Evolutionary conservation across 2,113 vertebrate genomes (phyloP).

Genomic region (Epinephelus cyanopodus): DNA sequence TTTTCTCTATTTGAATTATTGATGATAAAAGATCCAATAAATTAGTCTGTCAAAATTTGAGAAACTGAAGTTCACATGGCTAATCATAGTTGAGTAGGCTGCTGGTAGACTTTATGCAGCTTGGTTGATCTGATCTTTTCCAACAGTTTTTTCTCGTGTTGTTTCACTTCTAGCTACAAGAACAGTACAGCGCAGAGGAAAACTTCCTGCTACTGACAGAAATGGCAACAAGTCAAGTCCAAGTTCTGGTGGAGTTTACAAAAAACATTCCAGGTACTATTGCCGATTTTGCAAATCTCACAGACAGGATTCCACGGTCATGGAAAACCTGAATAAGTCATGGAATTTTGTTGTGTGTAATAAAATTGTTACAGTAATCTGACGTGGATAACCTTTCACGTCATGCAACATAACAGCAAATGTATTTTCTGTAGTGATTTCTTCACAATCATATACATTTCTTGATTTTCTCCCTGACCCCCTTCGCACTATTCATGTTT

Average conservation of each 20-base stretch:
- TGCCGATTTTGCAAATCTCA: neutral
- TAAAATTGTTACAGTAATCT: too few species aligned
- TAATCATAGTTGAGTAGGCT: neutral
- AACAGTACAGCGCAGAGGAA: conserved; percentile 94
- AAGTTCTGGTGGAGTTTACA: conserved; percentile 98
- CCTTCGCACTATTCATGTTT: too few species aligned
- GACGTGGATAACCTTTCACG: too few species aligned
- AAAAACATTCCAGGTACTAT: conserved; percentile 95
- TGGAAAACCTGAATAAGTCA: too few species aligned
- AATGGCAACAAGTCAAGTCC: conserved; percentile 97
- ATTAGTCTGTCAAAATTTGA: neutral
- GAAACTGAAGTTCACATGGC: neutral
- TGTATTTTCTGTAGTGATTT: too few species aligned
- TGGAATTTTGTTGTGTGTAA: too few species aligned
- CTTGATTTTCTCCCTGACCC: too few species aligned
- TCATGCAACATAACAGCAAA: too few species aligned
- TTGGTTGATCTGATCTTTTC: conserved; percentile 1
- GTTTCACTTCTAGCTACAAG: conserved; percentile 87
- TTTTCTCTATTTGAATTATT: neutral
- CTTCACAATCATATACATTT: too few species aligned
- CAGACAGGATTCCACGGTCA: too few species aligned
- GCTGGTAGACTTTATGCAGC: neutral
- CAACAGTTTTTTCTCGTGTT: conserved; percentile 1
- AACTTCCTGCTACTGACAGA: conserved; percentile 97
- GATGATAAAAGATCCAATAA: neutral